A percentile compares a stretch with the other conserved stretches of the same genome.
Evolutionary conservation across 37 sponge, comb jelly and placozoan genomes (phyloP).

Genomic region (Spongilla lacustris): DNA sequence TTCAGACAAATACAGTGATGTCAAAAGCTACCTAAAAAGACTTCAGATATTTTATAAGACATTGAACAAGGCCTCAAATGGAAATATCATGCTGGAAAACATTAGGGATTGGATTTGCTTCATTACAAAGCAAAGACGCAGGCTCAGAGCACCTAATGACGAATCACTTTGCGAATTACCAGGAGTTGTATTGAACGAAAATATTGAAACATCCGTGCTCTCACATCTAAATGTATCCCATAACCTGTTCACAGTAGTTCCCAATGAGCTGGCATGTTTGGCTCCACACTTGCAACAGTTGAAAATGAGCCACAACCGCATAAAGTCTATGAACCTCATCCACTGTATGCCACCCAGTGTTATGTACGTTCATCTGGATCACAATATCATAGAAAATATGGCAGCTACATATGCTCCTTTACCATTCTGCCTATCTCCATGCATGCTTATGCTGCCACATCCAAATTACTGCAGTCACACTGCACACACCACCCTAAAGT

Average conservation of each 20-base stretch:
- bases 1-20: neutral
- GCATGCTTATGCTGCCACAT: neutral
- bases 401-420: too few species aligned
- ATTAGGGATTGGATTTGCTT: neutral
- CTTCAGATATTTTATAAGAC: conserved; percentile 34
- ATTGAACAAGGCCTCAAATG: neutral
- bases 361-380: conserved; percentile 14
- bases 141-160: neutral
- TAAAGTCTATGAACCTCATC: conserved; percentile 41
- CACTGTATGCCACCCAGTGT: conserved; percentile 40
- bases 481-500: conserved; percentile 35
- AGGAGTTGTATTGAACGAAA: neutral
- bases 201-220: neutral
- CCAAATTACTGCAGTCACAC: conserved; percentile 45
- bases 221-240: conserved; percentile 55
- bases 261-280: conserved; percentile 76
- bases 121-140: neutral
- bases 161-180: neutral
- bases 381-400: conserved; percentile 15
- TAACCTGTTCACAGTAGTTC: conserved; percentile 65
- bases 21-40: conserved; percentile 7
- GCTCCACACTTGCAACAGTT: conserved; percentile 70
- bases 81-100: neutral
- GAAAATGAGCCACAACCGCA: conserved; percentile 28
- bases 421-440: neutral